Base-by-base conservation (phyloP, 2,888 invertebrate species). In the Aphidoletes aphidimyza region DNA sequence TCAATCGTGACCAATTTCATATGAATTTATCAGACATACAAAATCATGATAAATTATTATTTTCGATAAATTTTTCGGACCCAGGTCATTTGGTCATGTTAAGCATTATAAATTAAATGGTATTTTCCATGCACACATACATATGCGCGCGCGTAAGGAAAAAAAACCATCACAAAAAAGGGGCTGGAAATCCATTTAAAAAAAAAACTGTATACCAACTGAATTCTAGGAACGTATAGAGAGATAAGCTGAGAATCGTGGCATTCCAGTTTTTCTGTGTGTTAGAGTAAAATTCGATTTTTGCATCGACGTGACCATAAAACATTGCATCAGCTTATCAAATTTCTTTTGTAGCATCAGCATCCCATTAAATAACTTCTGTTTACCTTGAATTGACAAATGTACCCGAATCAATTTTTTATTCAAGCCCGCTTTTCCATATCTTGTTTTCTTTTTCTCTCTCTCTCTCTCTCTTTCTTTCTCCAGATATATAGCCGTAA, bases 401-500 rank as follows among this genome's bases (percentile, higher is more conserved):
- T 69, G 30, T 30, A 14, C 14, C 26, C 54, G 26, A 69, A 69
- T 11, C 34, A 30, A 2, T 69, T 69, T 69, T 11, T 30, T 69
- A 30, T 30, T 47, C 17, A 8, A 47, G 6, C 47, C 47, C 11
- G 14, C 26, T 30, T 34, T 30, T 11, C 26, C 69, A 69, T 30
- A 42, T 30, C 17, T 11, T 14, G 5, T 69, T 34, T 30, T 30
- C 9, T 69, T 69, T n/a, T 34, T 11, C 17, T 47, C 47, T 47
- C 17, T 39, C 11, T 39, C 11, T 39, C 6, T 14, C 49, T n/a
- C 22, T 42, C 11, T 86, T 85, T 87, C 86, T 87, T 85, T 90
- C 92, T 84, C n/a, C 93, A 99, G 99, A 92, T 99, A 98, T 91
- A 98, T 99, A 88, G 99, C 99, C 86, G 99, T 99, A 87, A 99